These are phyloP conservation scores for Amphiduros pacificus DNA, from an alignment of 2,888 invertebrate species.

Conservation along the genomic window DNA sequence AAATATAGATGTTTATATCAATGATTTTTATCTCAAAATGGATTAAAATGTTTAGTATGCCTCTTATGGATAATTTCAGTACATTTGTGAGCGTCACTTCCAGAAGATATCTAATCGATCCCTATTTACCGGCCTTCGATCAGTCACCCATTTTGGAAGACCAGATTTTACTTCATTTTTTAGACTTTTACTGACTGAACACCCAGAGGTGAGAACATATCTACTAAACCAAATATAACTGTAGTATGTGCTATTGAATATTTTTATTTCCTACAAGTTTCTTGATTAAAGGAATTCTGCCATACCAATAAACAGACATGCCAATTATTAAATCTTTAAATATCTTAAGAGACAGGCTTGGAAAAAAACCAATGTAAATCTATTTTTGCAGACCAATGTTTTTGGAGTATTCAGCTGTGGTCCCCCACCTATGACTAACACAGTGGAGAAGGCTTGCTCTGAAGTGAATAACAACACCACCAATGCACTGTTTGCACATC, in stretches of 20 bases:
- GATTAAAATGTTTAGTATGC: too few relatives aligned
- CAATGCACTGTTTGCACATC: slow-evolving; percentile 88
- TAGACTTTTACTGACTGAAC: slow-evolving; percentile 60
- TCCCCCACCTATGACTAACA: slow-evolving; percentile 90
- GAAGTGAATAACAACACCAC: slow-evolving; percentile 83
- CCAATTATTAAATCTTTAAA: too few relatives aligned
- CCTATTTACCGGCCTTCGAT: slow-evolving; percentile 65
- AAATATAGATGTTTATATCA: too few relatives aligned
- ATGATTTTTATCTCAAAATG: too few relatives aligned
- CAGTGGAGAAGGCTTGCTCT: slow-evolving; percentile 93
- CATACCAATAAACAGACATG: too few relatives aligned
- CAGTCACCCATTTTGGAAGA: slow-evolving; percentile 67
- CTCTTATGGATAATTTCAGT: too few relatives aligned
- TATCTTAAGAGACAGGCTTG: too few relatives aligned
- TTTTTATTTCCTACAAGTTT: too few relatives aligned
- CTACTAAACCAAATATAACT: too few relatives aligned
- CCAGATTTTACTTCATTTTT: slow-evolving; percentile 64
- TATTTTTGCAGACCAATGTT: slow-evolving; percentile 21
- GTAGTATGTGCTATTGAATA: too few relatives aligned
- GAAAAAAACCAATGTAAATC: too few relatives aligned
- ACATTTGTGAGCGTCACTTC: slow-evolving; percentile 68
- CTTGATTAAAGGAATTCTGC: too few relatives aligned
- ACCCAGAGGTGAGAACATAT: slow-evolving; percentile 58
- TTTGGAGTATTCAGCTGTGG: slow-evolving; percentile 94
- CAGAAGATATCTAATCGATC: slow-evolving; percentile 65